A percentile compares a stretch with the other conserved stretches of the same genome.
These are phyloP conservation scores for Erinaceus europaeus DNA, from an alignment of 2,113 vertebrate genomes.

Conservation along the genomic window DNA sequence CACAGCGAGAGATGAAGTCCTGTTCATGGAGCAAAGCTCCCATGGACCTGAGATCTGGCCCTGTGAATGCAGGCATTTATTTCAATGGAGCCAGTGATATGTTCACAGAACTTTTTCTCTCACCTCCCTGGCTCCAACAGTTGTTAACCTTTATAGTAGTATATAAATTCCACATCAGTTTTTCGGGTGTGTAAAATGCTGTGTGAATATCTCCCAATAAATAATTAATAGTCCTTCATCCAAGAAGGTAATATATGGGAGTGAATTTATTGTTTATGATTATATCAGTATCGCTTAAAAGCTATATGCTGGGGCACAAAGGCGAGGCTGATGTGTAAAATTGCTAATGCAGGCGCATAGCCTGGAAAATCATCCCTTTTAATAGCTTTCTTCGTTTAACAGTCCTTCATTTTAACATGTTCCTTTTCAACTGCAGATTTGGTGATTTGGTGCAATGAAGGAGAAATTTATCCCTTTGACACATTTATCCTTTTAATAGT, in stretches of 20 bases:
- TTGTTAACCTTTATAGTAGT: not conserved
- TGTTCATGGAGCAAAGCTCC: not conserved
- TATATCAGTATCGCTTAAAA: conserved; percentile 67
- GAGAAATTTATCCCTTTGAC: conserved; percentile 78
- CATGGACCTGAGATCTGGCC: not conserved
- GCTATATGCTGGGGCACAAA: conserved; percentile 52
- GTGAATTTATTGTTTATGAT: conserved; percentile 64
- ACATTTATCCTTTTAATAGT: conserved; percentile 79
- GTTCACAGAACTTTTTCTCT: not conserved
- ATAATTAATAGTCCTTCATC: conserved; percentile 72
- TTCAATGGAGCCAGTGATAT: not conserved
- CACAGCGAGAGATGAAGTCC: not conserved
- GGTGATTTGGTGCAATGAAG: conserved; percentile 64
- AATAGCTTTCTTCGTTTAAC: conserved; percentile 73
- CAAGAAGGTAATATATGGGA: conserved; percentile 57
- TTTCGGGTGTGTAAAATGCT: conserved; percentile 37
- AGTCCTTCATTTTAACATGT: conserved; percentile 71
- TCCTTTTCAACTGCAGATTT: conserved; percentile 40
- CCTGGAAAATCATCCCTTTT: conserved; percentile 70
- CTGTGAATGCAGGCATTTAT: not conserved
- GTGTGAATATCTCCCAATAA: conserved; percentile 35
- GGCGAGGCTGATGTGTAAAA: conserved; percentile 16
- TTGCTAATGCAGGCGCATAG: conserved; percentile 47
- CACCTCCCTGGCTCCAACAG: not conserved
- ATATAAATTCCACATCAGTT: conserved; percentile 3